A percentile compares a stretch with the other conserved stretches of the same genome.
phyloP scores from a whole-genome alignment of 2,797 vertebrate genomes.

The Danionella dracula region DNA sequence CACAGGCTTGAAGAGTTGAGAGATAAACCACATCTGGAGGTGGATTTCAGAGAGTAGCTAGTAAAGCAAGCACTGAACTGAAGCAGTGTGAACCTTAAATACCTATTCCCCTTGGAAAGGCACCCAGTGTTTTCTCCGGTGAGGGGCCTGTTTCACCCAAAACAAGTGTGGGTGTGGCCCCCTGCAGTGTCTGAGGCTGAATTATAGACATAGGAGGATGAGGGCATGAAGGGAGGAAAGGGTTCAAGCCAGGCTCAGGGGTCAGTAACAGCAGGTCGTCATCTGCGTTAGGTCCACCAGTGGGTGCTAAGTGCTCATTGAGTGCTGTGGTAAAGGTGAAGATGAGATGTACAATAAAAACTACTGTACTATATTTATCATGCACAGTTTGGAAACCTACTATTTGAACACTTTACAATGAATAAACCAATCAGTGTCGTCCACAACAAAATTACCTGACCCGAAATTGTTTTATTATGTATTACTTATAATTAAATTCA shows the following conservation, averaged over 20 bases:
- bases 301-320: conserved; percentile 38
- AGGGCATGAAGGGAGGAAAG: conserved; percentile 16
- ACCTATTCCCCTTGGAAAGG: conserved; percentile 37
- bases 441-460: too few relatives aligned
- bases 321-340: conserved; percentile 33
- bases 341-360: background rate
- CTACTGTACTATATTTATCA: too few relatives aligned
- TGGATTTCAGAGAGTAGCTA: background rate
- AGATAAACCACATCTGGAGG: background rate
- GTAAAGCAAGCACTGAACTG: background rate
- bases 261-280: conserved; percentile 59
- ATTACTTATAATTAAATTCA: too few relatives aligned
- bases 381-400: too few relatives aligned
- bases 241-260: conserved; percentile 34
- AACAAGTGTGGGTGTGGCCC: background rate
- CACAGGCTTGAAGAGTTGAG: too few relatives aligned
- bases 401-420: too few relatives aligned
- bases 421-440: too few relatives aligned
- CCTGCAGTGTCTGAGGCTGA: conserved; percentile 36
- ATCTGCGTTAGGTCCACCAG: conserved; percentile 24
- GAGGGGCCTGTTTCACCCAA: conserved; percentile 37
- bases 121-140: conserved; percentile 31
- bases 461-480: too few relatives aligned
- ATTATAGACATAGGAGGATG: background rate
- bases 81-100: conserved; percentile 2